Percentiles rank a stretch among this genome's conserved stretches.
Conservation (phyloP, 2,888 invertebrate genomes). For the Phyto melanocephala region DNA sequence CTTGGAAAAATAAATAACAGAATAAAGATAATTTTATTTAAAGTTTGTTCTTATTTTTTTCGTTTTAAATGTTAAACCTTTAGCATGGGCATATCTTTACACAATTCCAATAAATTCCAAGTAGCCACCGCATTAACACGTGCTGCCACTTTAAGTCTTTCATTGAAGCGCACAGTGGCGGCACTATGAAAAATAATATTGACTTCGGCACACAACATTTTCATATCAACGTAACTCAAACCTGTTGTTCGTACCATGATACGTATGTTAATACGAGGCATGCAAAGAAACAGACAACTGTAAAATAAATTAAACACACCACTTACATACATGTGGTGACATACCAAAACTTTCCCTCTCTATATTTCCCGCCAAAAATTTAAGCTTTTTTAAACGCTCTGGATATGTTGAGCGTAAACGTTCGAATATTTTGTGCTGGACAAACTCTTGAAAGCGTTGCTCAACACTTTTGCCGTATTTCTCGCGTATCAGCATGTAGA, state of each 20-base stretch:
- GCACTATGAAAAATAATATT: conserved; percentile 96
- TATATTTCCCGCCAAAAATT: conserved; percentile 88
- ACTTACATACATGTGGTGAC: conserved; percentile 1
- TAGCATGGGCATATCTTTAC: conserved; percentile 88
- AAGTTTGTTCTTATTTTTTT: too few species aligned
- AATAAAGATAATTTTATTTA: not conserved
- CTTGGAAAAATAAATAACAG: conserved; percentile 73
- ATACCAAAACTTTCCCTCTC: conserved; percentile 74
- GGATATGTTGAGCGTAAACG: conserved; percentile 83
- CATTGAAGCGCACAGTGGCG: conserved; percentile 96
- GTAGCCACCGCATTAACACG: conserved; percentile 95
- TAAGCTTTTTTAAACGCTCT: conserved; percentile 83
- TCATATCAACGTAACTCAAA: conserved; percentile 83
- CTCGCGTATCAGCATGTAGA: conserved; percentile 90
- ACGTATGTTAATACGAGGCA: not conserved
- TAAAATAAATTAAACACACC: not conserved
- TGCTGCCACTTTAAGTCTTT: conserved; percentile 91
- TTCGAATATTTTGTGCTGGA: conserved; percentile 88
- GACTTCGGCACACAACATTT: conserved; percentile 83
- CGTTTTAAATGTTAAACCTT: conserved; percentile 80
- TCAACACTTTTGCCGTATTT: conserved; percentile 85
- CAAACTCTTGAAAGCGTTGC: conserved; percentile 85
- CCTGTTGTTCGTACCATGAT: conserved; percentile 74
- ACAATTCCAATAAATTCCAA: conserved; percentile 89
- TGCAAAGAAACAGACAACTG: not conserved